A percentile compares a stretch with the other conserved stretches of the same genome.
Evolutionary conservation across 2,797 vertebrate species (phyloP).

Genomic region (Novumbra hubbsi): DNA sequence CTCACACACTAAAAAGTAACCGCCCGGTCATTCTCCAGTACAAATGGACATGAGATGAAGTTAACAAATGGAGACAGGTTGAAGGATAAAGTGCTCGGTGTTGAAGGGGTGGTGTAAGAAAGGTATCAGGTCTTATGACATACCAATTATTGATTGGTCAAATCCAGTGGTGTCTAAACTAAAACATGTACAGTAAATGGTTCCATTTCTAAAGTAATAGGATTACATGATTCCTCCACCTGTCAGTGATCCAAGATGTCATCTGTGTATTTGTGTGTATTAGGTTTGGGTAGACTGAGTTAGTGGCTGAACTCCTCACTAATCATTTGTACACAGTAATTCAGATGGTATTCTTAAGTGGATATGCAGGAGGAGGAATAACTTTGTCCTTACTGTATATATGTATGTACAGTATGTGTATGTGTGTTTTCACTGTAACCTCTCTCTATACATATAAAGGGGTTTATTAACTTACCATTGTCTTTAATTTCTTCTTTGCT

Average conservation of each 20-base stretch:
- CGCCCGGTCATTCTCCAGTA: conserved; percentile 28
- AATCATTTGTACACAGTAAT: conserved; percentile 49
- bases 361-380: conserved; percentile 74
- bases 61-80: not conserved
- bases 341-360: conserved; percentile 52
- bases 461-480: conserved; percentile 73
- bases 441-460: conserved; percentile 81
- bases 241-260: conserved; percentile 9
- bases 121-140: conserved; percentile 11
- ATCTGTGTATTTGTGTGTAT: conserved; percentile 29
- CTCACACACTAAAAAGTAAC: conserved; percentile 16
- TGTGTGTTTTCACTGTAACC: conserved; percentile 83
- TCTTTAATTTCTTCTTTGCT: not conserved
- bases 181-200: conserved; percentile 20
- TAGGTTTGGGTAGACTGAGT: conserved; percentile 30
- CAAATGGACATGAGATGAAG: conserved; percentile 17
- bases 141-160: conserved; percentile 14
- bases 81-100: not conserved
- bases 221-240: not conserved
- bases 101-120: not conserved
- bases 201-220: not conserved
- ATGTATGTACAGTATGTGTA: conserved; percentile 75
- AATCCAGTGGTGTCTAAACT: conserved; percentile 38
- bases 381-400: conserved; percentile 76
- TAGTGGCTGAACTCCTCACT: conserved; percentile 52